Evolutionary conservation across 2,797 vertebrate genomes (phyloP), one percentile per base, ranked within the genome.

Genomic region (Schizothorax lantsangensis): DNA sequence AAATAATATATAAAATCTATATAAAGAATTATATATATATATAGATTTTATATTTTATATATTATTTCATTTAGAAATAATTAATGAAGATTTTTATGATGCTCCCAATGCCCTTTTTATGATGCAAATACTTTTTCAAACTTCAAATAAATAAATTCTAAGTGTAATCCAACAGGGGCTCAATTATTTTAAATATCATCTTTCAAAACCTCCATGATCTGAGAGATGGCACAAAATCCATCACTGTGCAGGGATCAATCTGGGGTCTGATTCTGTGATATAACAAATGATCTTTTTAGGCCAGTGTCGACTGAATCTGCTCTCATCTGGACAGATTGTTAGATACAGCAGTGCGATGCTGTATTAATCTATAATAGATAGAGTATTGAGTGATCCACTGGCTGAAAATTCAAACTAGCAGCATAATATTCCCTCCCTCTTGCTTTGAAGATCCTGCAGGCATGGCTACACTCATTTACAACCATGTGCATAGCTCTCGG

Each of bases 291-390:
- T 75, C n/a, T 66, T 84, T 84, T 75, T 66, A 75, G 45, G 59
- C 59, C 45, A 78, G 45, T 30, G 43, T 69, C 2, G 40, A 23
- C 62, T 36, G 19, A 33, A 68, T 69, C 57, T 84, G 59, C 74
- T 36, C 83, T 84, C 72, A 52, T 77, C 30, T 73, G 52, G 84
- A 72, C 26, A 72, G 66, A 57, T 49, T 79, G 77, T 85, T 62
- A 59, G 26, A 79, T 79, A 69, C 74, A 45, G 83, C 52, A 3
- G 47, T 66, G 47, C 40, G 33, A 79, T 12, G 84, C 43, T 14
- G 9, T 78, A 84, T 80, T 79, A 80, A 62, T 85, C 49, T 72
- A 80, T 79, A 80, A 80, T 80, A 62, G 84, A 85, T 72, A 26
- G 26, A 49, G 30, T 30, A 84, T 40, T 84, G 64, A 57, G 52